These are phyloP conservation scores for Apodemus speciosus DNA, from an alignment of 2,113 vertebrate genomes.

Conservation along the genomic window DNA sequence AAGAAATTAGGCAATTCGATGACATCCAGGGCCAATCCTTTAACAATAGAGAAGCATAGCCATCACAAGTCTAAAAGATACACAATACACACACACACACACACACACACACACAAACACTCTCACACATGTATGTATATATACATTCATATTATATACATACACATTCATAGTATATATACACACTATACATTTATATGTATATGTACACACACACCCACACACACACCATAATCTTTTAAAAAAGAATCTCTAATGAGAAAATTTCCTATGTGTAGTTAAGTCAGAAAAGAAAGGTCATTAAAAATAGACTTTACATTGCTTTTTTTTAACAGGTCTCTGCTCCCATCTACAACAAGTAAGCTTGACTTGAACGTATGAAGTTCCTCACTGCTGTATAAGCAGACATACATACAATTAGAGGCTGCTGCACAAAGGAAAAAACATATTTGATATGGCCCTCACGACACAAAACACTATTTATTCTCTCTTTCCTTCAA, in stretches of 20 bases:
- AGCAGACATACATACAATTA: neutral
- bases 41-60: constrained; percentile 23
- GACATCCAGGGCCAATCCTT: neutral
- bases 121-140: no score
- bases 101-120: no score
- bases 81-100: no score
- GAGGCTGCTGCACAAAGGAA: neutral
- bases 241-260: neutral
- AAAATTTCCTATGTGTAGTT: neutral
- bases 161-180: no score
- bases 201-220: neutral
- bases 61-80: neutral
- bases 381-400: neutral
- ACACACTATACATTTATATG: no score
- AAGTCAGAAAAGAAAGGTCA: neutral
- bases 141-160: no score
- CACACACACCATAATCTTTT: neutral
- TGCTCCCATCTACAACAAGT: neutral
- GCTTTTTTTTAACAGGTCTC: neutral
- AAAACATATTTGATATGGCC: neutral
- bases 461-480: constrained; percentile 31
- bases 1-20: constrained; percentile 27
- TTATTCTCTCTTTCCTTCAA: neutral
- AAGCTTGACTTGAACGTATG: neutral
- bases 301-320: neutral